phyloP scores from a whole-genome alignment of 2,797 vertebrate genomes.

The Chanos chanos region DNA sequence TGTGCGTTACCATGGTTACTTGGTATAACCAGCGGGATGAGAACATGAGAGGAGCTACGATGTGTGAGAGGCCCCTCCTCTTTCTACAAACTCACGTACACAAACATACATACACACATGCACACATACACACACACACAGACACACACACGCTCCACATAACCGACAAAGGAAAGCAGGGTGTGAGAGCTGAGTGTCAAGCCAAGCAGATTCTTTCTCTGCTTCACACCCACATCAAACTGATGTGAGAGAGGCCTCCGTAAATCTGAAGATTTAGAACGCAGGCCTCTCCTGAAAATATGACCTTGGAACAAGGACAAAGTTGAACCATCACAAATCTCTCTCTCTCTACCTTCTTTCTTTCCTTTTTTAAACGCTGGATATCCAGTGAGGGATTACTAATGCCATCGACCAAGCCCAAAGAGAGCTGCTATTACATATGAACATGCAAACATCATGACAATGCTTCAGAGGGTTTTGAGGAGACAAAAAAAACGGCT shows the following conservation, averaged over 20 bases:
- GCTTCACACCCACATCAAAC: conserved; percentile 14
- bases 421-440: conserved; percentile 14
- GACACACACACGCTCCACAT: conserved; percentile 1
- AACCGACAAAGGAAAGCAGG: background rate
- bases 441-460: background rate
- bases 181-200: conserved; percentile 13
- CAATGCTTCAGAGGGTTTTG: background rate
- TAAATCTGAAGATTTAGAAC: conserved; percentile 8
- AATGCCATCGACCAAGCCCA: conserved; percentile 1
- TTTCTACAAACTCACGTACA: conserved; percentile 2
- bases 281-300: background rate
- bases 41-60: conserved; percentile 25
- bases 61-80: conserved; percentile 20
- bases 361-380: background rate
- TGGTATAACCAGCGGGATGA: conserved; percentile 26
- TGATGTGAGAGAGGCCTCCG: conserved; percentile 10
- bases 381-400: conserved; percentile 10
- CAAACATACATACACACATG: background rate
- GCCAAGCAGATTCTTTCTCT: conserved; percentile 10
- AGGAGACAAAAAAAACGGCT: no score
- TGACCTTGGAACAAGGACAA: conserved; percentile 10
- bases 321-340: conserved; percentile 15
- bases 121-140: background rate
- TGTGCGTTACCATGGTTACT: conserved; percentile 44
- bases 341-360: background rate